These are phyloP conservation scores for Cheilosia vulpina DNA, from an alignment of 2,888 invertebrate genomes.

Conservation along the genomic window DNA sequence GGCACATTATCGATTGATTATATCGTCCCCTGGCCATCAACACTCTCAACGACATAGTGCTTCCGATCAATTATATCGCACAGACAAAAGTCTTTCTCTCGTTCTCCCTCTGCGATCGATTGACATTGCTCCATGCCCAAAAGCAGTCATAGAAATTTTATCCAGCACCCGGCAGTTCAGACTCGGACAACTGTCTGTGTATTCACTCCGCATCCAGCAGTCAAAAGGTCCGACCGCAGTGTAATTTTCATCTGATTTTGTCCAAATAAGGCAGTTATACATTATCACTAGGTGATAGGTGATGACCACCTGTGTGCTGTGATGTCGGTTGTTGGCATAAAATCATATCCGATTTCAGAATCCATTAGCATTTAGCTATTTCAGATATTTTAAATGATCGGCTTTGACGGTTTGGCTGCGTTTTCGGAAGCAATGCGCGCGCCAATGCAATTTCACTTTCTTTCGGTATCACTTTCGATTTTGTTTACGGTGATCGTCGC, in stretches of 20 bases:
- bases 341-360: constrained; percentile 60
- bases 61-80: constrained; percentile 63
- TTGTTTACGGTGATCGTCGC: neutral
- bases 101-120: constrained; percentile 16
- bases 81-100: constrained; percentile 47
- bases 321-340: constrained; percentile 31
- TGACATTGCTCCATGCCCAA: constrained; percentile 68
- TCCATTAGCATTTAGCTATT: constrained; percentile 67
- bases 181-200: neutral
- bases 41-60: constrained; percentile 46
- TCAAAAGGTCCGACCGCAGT: constrained; percentile 58
- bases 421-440: constrained; percentile 43
- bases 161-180: neutral
- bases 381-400: constrained; percentile 59
- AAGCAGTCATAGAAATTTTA: constrained; percentile 59
- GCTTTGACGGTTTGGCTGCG: constrained; percentile 47
- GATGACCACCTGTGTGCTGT: constrained; percentile 72
- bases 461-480: constrained; percentile 30
- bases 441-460: constrained; percentile 51
- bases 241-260: constrained; percentile 72
- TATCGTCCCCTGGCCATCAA: constrained; percentile 58
- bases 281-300: constrained; percentile 70
- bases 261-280: constrained; percentile 66
- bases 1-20: constrained; percentile 46
- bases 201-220: neutral